Base-by-base conservation (phyloP, 2,888 invertebrate genomes). In the Metalampra italica region DNA sequence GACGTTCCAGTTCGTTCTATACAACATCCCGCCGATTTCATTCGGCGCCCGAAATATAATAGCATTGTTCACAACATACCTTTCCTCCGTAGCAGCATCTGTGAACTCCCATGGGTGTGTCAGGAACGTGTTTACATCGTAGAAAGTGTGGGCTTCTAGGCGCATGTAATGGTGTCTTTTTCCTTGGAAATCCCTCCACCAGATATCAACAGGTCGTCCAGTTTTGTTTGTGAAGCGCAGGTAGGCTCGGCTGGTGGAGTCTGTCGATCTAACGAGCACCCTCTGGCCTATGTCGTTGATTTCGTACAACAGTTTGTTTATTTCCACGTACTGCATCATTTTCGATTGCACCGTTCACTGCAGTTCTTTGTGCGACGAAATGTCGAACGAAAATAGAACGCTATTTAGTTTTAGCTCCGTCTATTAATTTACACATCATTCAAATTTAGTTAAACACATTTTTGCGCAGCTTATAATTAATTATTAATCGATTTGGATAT, bases 71-170 rank as follows among this genome's bases (percentile, higher is more conserved):
- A 94, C 91, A 8, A 91, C 90, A 75, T 72, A 88, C 37, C 91
- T 89, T 63, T 95, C 95, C 44, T 91, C 91, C 0, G 95, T 94
- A 0, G 89, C 77, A 0, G 90, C 79, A 71, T 96, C 95, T 0
- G 93, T 86, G 68, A 96, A 96, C 54, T 96, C 92, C 96, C 97
- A 97, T 0, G 95, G 95, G 81, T 97, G 97, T 0, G 93, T 93
- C 11, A 93, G 92, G 72, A 89, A 97, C 0, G 97, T 95, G 62
- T 95, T 93, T 0, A 96, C 90, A 63, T 94, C 92, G 46, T 91
- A 83, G 62, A 77, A 90, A 4, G 88, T 82, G 0, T 81, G 80
- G 0, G 92, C 90, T 0, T 75, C 68, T n/a, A 96, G 68, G 0
- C 90, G 87, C 3, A 88, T 83, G 67, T 94, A 95, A 46, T 90